Evolutionary conservation across 2,797 vertebrate genomes (phyloP), one percentile per base, ranked within the genome.

Genomic region (Diglossa cyanea): DNA sequence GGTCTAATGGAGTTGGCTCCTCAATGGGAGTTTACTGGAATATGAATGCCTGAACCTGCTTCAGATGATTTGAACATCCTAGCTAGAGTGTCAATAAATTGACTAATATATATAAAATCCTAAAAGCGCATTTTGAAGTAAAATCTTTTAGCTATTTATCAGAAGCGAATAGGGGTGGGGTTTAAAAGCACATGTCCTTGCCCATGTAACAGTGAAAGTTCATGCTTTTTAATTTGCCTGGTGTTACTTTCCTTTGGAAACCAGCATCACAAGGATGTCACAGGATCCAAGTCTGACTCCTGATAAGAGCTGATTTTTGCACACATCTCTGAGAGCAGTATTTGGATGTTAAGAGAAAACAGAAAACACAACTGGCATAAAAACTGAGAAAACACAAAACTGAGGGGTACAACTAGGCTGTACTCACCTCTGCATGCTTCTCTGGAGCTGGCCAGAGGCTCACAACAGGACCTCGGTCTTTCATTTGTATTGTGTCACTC

Each of bases 391-490:
- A 80, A 62, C 12, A 63, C 5, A 60, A 84, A 73, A 13, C 13
- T 45, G 31, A 79, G 44, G 67, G 47, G 73, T 45, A 48, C 0
- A 0, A 53, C 47, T 24, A 63, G 44, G 12, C 21, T 76, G 54
- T 30, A 42, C 97, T 96, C 96, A 98, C 99, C 98, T 98, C 97
- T 1, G 95, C 33, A 8, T 98, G 97, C 71, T 98, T 98, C 60
- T 96, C 97, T 7, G 97, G 88, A 72, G 95, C 83, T 37, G 99
- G 98, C 99, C 99, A 99, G 55, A 99, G 97, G 96, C 98, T 99
- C 93, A 99, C 98, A 14, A 99, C 98, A 3, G 99, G 98, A 33
- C 99, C 99, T 73, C 98, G 97, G 97, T 99, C 99, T 98, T 99
- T 99, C 96, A 98, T 98, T 97, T 99, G 99, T 88, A 98, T 89